Percentiles rank a stretch among this genome's conserved stretches.
phyloP scores from a whole-genome alignment of 2,113 vertebrate genomes.

The Oenanthe oenanthe region DNA sequence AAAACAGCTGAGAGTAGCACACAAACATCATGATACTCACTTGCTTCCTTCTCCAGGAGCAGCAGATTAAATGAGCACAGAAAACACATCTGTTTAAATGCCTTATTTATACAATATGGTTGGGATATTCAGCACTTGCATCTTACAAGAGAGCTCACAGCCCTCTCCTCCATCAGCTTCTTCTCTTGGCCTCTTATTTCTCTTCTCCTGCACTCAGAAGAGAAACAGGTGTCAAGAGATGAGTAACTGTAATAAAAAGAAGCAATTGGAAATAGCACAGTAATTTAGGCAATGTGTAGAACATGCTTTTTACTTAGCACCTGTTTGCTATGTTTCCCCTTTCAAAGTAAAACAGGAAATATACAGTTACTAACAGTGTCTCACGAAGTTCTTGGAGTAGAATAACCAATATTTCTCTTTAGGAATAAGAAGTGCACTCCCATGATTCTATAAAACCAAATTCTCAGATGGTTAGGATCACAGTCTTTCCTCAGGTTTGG shows the following conservation, averaged over 20 bases:
- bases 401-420: neutral
- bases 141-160: neutral
- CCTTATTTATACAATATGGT: neutral
- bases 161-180: neutral
- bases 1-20: neutral
- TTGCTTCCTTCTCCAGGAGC: neutral
- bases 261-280: conserved; percentile 1
- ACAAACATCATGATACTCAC: neutral
- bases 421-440: neutral
- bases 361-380: neutral
- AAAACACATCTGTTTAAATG: neutral
- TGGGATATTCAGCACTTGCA: neutral
- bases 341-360: neutral
- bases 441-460: neutral
- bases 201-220: neutral
- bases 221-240: neutral
- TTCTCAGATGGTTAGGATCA: neutral
- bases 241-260: neutral
- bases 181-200: neutral
- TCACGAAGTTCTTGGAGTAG: neutral
- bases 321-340: neutral
- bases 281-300: neutral
- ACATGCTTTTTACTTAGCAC: neutral
- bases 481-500: neutral
- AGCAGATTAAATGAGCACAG: neutral